A percentile compares a stretch with the other conserved stretches of the same genome.
phyloP scores from a whole-genome alignment of 1,140 invertebrate species.

The Lepidurus packardi region DNA sequence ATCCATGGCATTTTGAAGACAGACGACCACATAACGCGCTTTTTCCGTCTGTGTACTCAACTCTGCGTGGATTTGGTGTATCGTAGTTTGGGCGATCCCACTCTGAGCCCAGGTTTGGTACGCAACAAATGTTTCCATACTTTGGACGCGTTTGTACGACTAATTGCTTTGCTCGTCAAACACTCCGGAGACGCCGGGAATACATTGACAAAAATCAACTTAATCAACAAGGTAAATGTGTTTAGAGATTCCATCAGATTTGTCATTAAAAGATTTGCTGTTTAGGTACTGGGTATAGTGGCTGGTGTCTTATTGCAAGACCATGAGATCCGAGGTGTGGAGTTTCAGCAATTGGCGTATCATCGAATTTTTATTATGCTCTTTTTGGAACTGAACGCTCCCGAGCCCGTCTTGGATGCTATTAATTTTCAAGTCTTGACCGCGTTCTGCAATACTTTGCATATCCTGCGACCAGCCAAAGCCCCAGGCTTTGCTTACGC shows the following conservation, averaged over 20 bases:
- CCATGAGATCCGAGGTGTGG: slow-evolving; percentile 73
- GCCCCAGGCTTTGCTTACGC: slow-evolving; percentile 96
- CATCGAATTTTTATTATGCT: slow-evolving; percentile 96
- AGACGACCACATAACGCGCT: slow-evolving; percentile 93
- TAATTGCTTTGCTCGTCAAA: slow-evolving; percentile 93
- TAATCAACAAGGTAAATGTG: slow-evolving; percentile 79
- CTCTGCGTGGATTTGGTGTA: slow-evolving; percentile 95
- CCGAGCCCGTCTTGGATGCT: slow-evolving; percentile 84
- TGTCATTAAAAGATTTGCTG: neutral
- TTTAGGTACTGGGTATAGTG: slow-evolving; percentile 79
- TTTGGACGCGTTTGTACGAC: slow-evolving; percentile 88
- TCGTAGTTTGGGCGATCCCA: slow-evolving; percentile 57
- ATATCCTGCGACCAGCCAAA: slow-evolving; percentile 85
- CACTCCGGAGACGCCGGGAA: slow-evolving; percentile 84
- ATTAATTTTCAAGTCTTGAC: slow-evolving; percentile 85
- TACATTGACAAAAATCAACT: slow-evolving; percentile 88
- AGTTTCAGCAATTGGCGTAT: slow-evolving; percentile 96
- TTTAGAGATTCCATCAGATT: neutral
- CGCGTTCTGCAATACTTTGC: slow-evolving; percentile 85
- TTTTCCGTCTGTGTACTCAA: slow-evolving; percentile 94
- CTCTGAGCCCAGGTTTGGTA: slow-evolving; percentile 57
- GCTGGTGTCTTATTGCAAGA: slow-evolving; percentile 90
- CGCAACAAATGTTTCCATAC: slow-evolving; percentile 92
- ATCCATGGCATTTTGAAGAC: slow-evolving; percentile 93
- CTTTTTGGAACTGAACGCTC: slow-evolving; percentile 90